phyloP scores from a whole-genome alignment of 2,113 vertebrate genomes.

The Lasiurus borealis region DNA sequence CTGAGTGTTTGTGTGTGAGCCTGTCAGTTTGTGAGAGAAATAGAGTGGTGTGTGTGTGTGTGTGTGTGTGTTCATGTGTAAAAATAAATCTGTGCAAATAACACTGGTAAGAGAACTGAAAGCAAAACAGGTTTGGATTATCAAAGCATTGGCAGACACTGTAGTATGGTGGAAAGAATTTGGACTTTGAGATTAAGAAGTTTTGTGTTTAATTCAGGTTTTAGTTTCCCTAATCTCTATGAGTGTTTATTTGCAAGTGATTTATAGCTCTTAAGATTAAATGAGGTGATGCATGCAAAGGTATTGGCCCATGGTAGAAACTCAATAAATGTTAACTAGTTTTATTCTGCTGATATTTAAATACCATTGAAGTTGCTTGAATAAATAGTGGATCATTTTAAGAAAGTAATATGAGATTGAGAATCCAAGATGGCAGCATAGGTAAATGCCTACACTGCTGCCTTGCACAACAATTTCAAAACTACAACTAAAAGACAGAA shows the following conservation, averaged over 20 bases:
- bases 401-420: neutral
- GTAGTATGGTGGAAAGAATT: neutral
- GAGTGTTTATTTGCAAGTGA: neutral
- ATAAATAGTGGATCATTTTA: neutral
- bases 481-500: too few species aligned
- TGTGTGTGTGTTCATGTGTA: neutral
- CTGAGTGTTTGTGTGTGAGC: neutral
- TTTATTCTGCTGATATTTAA: neutral
- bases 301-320: neutral
- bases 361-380: neutral
- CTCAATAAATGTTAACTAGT: neutral
- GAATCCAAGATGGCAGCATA: too few species aligned
- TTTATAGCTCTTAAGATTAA: neutral
- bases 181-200: neutral
- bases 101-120: neutral
- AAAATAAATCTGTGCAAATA: neutral
- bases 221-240: constrained; percentile 24
- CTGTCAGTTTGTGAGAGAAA: neutral
- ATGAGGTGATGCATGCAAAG: neutral
- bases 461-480: too few species aligned
- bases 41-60: neutral
- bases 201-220: neutral
- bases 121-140: neutral
- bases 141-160: neutral
- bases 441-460: too few species aligned